Base-by-base conservation (phyloP, 2,797 vertebrate species). In the Mus caroli region DNA sequence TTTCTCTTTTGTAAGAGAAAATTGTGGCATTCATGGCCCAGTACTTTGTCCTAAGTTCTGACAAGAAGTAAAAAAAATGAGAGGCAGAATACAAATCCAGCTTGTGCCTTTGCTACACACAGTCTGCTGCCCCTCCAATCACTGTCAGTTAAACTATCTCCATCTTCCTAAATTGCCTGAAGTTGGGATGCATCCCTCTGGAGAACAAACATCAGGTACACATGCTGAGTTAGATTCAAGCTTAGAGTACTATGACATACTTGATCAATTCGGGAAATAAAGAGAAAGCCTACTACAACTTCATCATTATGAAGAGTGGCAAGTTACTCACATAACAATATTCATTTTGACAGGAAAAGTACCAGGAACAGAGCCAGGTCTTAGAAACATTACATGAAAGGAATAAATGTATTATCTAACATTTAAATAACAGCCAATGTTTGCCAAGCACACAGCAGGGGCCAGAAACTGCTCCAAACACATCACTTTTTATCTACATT, bases 401-500 rank as follows among this genome's bases (percentile, higher is more conserved):
- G 50, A 52, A 88, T 56, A 88, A 69, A 92, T 50, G 11, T 37
- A 50, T 24, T 17, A 46, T 71, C 83, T 76, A 79, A 62, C 19
- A 67, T 50, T 82, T 76, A 75, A 90, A 78, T 86, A 75, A 54
- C 19, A 94, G 43, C 26, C 46, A 89, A 93, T 73, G 76, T 24
- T 79, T 73, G 80, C 11, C 54, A 31, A 71, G n/a, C 79, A 14
- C 17, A 60, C 37, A 52, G 46, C 3, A 14, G 50, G 52, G 40
- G 11, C 24, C 6, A 22, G 77, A 90, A 87, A 88, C 64, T 80
- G 6, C 75, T 31, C 58, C 15, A 69, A 91, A 40, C 40, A 64
- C 12, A 6, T 40, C 52, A 76, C 37, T 62, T 46, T 96, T 84
- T 34, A 90, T 90, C 85, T 28, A 52, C 8, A 19, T n/a, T 77